Base-by-base conservation (phyloP, 2,113 vertebrate genomes). In the Tautogolabrus adspersus region DNA sequence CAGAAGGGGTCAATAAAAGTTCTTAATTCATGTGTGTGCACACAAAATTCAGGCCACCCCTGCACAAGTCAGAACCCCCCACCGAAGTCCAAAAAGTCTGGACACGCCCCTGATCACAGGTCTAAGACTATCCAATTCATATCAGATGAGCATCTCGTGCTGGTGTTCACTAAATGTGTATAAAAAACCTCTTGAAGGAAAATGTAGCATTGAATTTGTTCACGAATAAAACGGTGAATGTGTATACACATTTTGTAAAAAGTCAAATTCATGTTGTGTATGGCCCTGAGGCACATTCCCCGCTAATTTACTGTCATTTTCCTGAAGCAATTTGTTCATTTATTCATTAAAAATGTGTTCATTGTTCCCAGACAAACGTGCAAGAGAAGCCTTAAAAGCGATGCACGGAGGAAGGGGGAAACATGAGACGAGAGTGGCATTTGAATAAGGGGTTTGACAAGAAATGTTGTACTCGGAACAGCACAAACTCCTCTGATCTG, bases 401-500 rank as follows among this genome's bases (percentile, higher is more conserved):
- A 22, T 16, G 23, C 19, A 61, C 8, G 66, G 40, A 18, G 42
- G 7, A 79, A 55, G 18, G 44, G 49, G 56, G 22, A 46, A 70
- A 67, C 18, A 70, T 23, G 52, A 87, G 37, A 77, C n/a, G 19
- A 78, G 30, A 26, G 19, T 71, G 46, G 42, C 46, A 70, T 81
- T 77, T 75, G 66, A 83, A 82, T 75, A 68, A 23, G 44, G 57
- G 22, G 22, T n/a, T 76, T 75, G 75, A 68, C 64, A 84, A 62
- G 51, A 57, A 30, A 75, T 66, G 56, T 69, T 70, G 64, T 19
- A 1, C 51, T 64, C 21, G n/a, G 61, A 84, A 66, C 38, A 23
- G 59, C 42, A 61, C 57, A 42, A 22, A 75, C 55, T 66, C 77
- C 69, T 89, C 61, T 74, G 71, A 87, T 87, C 58, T 77, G 82